Conservation (phyloP, 2,797 vertebrate genomes). For the Paratrypauchen microcephalus region DNA sequence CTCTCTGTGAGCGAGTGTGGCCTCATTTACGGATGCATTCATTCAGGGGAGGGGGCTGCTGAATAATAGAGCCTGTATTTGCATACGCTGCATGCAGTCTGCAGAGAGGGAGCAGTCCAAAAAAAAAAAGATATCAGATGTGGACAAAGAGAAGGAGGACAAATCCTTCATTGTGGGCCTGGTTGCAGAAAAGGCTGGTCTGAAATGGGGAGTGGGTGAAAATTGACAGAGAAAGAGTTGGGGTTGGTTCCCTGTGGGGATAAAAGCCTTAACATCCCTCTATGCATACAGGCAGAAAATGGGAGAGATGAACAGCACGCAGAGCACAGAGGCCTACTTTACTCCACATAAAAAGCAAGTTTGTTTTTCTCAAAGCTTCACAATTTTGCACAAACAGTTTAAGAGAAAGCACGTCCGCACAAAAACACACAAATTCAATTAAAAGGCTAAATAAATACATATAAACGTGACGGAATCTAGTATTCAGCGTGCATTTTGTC, state of each 20-base stretch:
- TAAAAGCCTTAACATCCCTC: slow-evolving; percentile 84
- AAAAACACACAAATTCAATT: too few species aligned
- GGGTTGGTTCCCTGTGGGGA: slow-evolving; percentile 81
- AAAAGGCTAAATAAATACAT: neutral
- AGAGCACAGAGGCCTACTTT: slow-evolving; percentile 60
- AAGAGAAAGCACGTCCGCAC: slow-evolving; percentile 15
- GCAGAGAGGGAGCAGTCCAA: slow-evolving; percentile 72
- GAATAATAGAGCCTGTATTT: slow-evolving; percentile 85
- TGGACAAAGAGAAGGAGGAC: slow-evolving; percentile 77
- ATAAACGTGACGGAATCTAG: neutral
- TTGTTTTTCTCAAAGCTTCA: slow-evolving; percentile 61
- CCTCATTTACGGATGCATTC: slow-evolving; percentile 85
- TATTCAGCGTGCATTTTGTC: neutral
- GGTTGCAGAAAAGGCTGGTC: slow-evolving; percentile 78
- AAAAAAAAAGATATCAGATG: slow-evolving; percentile 82
- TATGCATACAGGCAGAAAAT: slow-evolving; percentile 76
- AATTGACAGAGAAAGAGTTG: slow-evolving; percentile 82
- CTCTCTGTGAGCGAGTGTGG: slow-evolving; percentile 76
- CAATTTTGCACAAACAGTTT: slow-evolving; percentile 32
- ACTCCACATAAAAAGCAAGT: slow-evolving; percentile 63
- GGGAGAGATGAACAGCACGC: slow-evolving; percentile 73
- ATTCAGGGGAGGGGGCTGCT: slow-evolving; percentile 74
- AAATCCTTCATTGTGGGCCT: slow-evolving; percentile 79
- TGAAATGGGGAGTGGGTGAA: slow-evolving; percentile 70
- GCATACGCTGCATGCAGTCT: slow-evolving; percentile 88